Evolutionary conservation across 2,113 vertebrate species (phyloP), one percentile per base, ranked within the genome.

Genomic region (Macaca nemestrina): DNA sequence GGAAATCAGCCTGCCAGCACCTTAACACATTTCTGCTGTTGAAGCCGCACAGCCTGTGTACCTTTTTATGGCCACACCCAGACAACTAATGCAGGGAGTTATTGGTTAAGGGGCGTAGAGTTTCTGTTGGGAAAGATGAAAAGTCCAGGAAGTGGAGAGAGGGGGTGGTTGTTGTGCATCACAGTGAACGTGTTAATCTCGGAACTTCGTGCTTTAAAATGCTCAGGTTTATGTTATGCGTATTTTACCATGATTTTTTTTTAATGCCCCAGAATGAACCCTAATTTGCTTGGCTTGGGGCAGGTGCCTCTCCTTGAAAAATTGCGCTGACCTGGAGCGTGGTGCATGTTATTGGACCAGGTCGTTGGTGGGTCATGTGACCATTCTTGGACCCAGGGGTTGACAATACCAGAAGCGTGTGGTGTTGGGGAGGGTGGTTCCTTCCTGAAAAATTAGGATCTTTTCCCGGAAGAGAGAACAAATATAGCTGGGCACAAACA

Each of bases 61-160:
- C 61, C 75, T 81, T 73, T 35, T n/a, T 38, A 1, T 45, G 35
- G 59, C n/a, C 22, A 57, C 17, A 6, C 38, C 1, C 6, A 38
- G 59, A 13, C 12, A 32, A 38, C 6, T 8, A 3, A 72, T 23
- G 22, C 35, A 45, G 45, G 32, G 55, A 38, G 45, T 32, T 38
- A 22, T 13, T 40, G 57, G n/a, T 18, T 16, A 8, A 2, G 13
- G 82, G 32, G 3, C 1, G 22, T 3, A 1, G 40, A 14, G 59
- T 81, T n/a, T 57, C 72, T 83, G 18, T 59, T 93, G 52, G 80
- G 52, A 86, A 61, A 61, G 64, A 43, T 22, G 73, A 59, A n/a
- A 35, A 38, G 12, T 68, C 23, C 40, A 48, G 20, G 80, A 57
- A 40, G 10, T 52, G 7, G 23, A 25, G 23, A 3, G 43, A n/a